These are phyloP conservation scores for Cyanocitta stelleri DNA, from an alignment of 2,113 vertebrate species.

Conservation along the genomic window DNA sequence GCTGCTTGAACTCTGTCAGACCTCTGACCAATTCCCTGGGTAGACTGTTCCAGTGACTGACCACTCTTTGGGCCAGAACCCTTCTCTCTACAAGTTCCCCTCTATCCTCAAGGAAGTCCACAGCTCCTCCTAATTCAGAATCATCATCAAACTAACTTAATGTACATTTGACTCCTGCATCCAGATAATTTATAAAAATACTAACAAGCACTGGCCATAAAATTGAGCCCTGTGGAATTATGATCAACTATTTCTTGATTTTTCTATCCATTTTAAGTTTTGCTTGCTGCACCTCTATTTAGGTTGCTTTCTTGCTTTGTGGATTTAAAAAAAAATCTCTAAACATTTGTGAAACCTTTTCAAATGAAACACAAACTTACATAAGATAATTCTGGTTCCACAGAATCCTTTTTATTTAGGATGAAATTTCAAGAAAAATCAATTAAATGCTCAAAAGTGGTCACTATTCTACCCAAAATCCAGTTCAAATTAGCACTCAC, in stretches of 20 bases:
- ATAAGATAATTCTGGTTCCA: background rate
- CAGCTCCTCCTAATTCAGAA: background rate
- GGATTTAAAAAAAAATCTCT: background rate
- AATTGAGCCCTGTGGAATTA: background rate
- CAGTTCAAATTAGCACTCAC: background rate
- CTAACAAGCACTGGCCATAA: background rate
- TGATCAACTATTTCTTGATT: background rate
- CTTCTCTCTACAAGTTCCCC: background rate
- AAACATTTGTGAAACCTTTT: background rate
- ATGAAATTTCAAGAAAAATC: background rate
- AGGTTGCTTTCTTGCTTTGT: background rate
- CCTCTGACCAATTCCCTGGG: too few relatives aligned
- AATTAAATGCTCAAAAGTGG: background rate
- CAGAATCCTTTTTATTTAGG: background rate
- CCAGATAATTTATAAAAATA: background rate
- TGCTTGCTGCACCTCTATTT: background rate
- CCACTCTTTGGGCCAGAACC: background rate
- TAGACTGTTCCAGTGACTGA: background rate
- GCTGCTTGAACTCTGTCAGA: background rate
- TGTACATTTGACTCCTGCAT: background rate
- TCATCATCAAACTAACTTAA: background rate
- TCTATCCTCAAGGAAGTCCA: background rate
- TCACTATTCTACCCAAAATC: background rate
- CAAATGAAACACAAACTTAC: background rate
- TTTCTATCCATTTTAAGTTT: background rate